A percentile compares a stretch with the other conserved stretches of the same genome.
These are phyloP conservation scores for Halichoeres trimaculatus DNA, from an alignment of 2,113 vertebrate species.

Conservation along the genomic window DNA sequence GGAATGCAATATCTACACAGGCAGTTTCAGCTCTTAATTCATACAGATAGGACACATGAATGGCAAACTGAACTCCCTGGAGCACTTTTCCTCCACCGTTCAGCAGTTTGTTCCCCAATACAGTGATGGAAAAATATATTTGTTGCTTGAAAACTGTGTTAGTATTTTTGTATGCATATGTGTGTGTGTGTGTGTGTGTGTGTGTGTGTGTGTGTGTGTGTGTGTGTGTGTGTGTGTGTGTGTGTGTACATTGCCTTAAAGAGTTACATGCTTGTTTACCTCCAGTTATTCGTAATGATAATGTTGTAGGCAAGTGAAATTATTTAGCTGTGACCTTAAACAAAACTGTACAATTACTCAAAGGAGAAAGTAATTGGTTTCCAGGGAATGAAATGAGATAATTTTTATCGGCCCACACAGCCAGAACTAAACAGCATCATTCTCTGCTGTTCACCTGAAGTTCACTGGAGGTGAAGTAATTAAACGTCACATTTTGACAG, in stretches of 20 bases:
- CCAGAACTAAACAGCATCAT: constrained; percentile 14
- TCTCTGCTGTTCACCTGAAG: constrained; percentile 48
- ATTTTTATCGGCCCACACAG: constrained; percentile 35
- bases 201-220: constrained; percentile 10
- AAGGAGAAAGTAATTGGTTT: constrained; percentile 56
- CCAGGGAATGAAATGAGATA: constrained; percentile 17
- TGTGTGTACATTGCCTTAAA: background rate
- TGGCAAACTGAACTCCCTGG: constrained; percentile 48
- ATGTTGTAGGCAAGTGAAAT: constrained; percentile 44
- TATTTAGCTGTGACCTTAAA: constrained; percentile 50
- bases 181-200: background rate
- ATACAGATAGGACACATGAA: constrained; percentile 56
- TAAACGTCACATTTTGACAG: constrained; percentile 27
- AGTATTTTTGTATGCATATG: constrained; percentile 4
- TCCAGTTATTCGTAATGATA: constrained; percentile 51
- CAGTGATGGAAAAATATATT: constrained; percentile 49
- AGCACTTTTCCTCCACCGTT: constrained; percentile 31
- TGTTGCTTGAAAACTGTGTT: constrained; percentile 37
- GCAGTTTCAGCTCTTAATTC: constrained; percentile 61
- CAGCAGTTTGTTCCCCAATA: constrained; percentile 29
- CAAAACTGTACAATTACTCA: constrained; percentile 42
- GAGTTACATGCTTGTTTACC: constrained; percentile 36
- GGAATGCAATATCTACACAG: constrained; percentile 41
- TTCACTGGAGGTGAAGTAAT: constrained; percentile 34
- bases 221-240: constrained; percentile 1